phyloP scores from a whole-genome alignment of 2,888 invertebrate species.

The Drosophila glabriapex region DNA sequence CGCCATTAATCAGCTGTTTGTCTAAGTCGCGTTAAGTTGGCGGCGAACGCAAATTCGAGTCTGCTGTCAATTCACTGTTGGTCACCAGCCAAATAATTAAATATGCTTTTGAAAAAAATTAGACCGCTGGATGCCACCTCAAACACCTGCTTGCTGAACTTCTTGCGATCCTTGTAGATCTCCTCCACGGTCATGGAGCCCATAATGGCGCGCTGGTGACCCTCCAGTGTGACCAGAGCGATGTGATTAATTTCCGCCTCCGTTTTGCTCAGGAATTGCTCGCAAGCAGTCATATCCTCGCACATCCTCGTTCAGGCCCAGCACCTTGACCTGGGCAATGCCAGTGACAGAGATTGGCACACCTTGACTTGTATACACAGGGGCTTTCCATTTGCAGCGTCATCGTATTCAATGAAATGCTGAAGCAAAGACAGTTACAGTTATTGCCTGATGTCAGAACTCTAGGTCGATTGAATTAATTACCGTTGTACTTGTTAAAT shows the following conservation, averaged over 20 bases:
- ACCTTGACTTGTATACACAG: constrained; percentile 97
- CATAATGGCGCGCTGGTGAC: constrained; percentile 98
- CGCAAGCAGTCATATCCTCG: constrained; percentile 95
- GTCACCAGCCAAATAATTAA: not conserved
- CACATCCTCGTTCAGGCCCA: constrained; percentile 91
- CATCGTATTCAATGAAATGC: constrained; percentile 98
- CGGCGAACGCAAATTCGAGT: constrained; percentile 14
- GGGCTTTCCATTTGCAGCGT: constrained; percentile 98
- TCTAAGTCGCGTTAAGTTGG: constrained; percentile 25
- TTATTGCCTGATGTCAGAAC: constrained; percentile 22
- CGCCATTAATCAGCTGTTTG: constrained; percentile 38
- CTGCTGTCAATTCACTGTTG: constrained; percentile 1
- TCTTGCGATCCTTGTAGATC: constrained; percentile 97
- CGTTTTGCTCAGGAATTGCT: constrained; percentile 95
- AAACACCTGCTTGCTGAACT: constrained; percentile 97
- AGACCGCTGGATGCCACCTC: constrained; percentile 97
- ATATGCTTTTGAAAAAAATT: not conserved
- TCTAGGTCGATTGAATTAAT: constrained; percentile 39
- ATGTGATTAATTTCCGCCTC: constrained; percentile 96
- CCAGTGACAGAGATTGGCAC: constrained; percentile 99
- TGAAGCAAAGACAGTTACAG: constrained; percentile 78
- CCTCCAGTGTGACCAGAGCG: constrained; percentile 95
- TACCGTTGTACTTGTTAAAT: constrained; percentile 94
- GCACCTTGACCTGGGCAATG: constrained; percentile 96
- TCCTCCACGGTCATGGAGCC: constrained; percentile 98